phyloP scores from a whole-genome alignment of 2,888 invertebrate genomes.

The Lasioglossum figueresi region DNA sequence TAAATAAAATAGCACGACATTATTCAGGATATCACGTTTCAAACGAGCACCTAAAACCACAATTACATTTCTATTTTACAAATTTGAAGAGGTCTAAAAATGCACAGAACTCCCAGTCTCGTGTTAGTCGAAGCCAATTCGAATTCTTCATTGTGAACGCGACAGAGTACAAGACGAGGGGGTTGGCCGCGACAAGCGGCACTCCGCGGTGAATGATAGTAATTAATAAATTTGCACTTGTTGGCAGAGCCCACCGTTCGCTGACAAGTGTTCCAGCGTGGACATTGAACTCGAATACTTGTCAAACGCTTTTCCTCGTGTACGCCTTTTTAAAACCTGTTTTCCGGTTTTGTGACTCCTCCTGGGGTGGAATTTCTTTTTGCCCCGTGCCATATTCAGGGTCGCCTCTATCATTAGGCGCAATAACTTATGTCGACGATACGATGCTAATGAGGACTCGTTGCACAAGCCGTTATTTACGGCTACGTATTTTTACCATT shows the following conservation, averaged over 20 bases:
- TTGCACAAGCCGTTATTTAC: constrained; percentile 66
- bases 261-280: not conserved
- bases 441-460: constrained; percentile 79
- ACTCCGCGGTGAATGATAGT: not conserved
- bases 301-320: not conserved
- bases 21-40: not conserved
- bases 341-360: constrained; percentile 39
- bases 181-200: not conserved
- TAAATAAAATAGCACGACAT: too few species aligned
- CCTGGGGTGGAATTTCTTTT: constrained; percentile 18
- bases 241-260: not conserved
- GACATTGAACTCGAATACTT: constrained; percentile 10
- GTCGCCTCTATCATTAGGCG: constrained; percentile 76
- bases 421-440: constrained; percentile 77
- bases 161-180: not conserved
- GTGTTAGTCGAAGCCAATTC: not conserved
- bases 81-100: too few species aligned
- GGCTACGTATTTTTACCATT: constrained; percentile 60
- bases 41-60: not conserved
- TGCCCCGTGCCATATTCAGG: constrained; percentile 56
- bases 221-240: constrained; percentile 8
- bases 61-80: too few species aligned
- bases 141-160: not conserved
- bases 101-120: too few species aligned
- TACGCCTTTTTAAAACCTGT: not conserved